A percentile compares a stretch with the other conserved stretches of the same genome.
Evolutionary conservation across 2,797 vertebrate species (phyloP).

Genomic region (Gymnoscopelus braueri): DNA sequence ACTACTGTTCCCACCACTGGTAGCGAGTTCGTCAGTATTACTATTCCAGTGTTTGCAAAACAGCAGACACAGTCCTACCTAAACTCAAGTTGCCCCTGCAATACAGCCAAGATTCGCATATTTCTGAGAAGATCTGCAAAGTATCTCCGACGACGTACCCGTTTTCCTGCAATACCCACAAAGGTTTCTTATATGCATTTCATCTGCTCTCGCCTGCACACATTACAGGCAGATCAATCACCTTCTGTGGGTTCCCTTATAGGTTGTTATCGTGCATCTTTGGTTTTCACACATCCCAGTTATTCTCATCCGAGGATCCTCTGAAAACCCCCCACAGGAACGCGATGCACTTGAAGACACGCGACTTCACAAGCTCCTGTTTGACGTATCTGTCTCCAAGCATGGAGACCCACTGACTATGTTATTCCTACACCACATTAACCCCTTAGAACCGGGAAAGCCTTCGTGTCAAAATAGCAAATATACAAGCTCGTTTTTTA

Average conservation of each 20-base stretch:
- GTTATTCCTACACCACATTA: slow-evolving; percentile 69
- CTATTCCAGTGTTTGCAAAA: slow-evolving; percentile 42
- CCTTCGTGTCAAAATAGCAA: no score
- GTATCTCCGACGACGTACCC: slow-evolving; percentile 2
- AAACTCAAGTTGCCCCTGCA: slow-evolving; percentile 17
- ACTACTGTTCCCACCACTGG: no score
- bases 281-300: slow-evolving; percentile 56
- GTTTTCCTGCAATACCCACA: slow-evolving; percentile 17
- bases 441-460: slow-evolving; percentile 16
- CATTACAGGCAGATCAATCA: slow-evolving; percentile 56
- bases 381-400: slow-evolving; percentile 66
- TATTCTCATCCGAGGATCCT: slow-evolving; percentile 60
- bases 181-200: neutral
- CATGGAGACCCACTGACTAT: slow-evolving; percentile 60
- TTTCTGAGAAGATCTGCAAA: slow-evolving; percentile 12
- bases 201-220: slow-evolving; percentile 24
- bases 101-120: slow-evolving; percentile 15
- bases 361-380: slow-evolving; percentile 63
- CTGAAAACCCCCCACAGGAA: slow-evolving; percentile 56
- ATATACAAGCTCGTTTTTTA: no score
- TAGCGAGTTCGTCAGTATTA: slow-evolving; percentile 51
- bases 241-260: slow-evolving; percentile 41
- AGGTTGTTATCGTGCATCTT: slow-evolving; percentile 41
- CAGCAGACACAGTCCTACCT: slow-evolving; percentile 12
- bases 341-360: slow-evolving; percentile 52